Evolutionary conservation across 2,797 vertebrate genomes (phyloP), one percentile per base, ranked within the genome.

Genomic region (Pogonophryne albipinna): DNA sequence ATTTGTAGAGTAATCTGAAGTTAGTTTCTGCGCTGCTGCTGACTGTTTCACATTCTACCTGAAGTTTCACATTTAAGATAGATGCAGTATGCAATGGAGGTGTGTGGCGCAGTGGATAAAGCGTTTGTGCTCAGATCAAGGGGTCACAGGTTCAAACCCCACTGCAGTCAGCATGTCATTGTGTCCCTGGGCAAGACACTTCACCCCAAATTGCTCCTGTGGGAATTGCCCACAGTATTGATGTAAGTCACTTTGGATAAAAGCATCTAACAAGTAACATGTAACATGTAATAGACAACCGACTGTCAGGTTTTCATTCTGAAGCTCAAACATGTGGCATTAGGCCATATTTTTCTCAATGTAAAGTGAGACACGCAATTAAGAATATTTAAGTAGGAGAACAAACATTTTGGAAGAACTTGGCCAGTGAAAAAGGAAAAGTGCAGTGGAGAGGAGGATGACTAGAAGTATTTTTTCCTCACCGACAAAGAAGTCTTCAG

Each of bases 1-100:
- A 85, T 90, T 83, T 78, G 66, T 45, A 55, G 59, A 83, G 67
- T 56, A 53, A 87, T 87, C 78, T 81, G 63, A 83, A 89, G 79
- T 83, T 85, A 67, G 47, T 85, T 74, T 67, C 55, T 64, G 64
- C 71, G 61, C 61, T 53, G 58, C 74, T 75, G 83, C 83, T 80
- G 79, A 87, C 63, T 85, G 20, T 10, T 71, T 66, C 53, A 80
- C 38, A 64, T 60, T 66, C 34, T 45, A 23, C 20, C 1, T 0
- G 7, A 63, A 31, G 61, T 61, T 78, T 71, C n/a, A 72, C 50
- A 66, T 85, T 79, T 49, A 23, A 73, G 68, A 70, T 63, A n/a
- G 82, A 87, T 73, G 59, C 23, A 59, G 11, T 12, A 34, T 68
- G 53, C 41, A 20, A 23, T 23, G 2, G 23, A 23, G 23, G 23